Base-by-base conservation (phyloP, 2,888 invertebrate genomes). In the Himalopsyche anomala region DNA sequence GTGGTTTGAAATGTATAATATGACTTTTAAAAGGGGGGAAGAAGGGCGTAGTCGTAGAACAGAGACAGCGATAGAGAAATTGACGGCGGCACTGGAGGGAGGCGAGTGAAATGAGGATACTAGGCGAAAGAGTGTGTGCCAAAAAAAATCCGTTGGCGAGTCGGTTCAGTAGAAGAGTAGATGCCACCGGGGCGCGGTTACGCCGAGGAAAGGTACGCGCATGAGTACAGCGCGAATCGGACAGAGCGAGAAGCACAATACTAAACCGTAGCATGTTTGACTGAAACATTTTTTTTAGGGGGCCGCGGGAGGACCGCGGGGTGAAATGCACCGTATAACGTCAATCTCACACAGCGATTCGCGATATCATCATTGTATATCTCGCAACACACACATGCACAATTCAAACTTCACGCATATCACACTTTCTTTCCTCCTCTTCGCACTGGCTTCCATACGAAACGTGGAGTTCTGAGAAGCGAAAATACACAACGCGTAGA, bases 1-100 rank as follows among this genome's bases (percentile, higher is more conserved):
- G 88, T 88, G 88, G 88, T 88, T 88, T 88, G 86, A 85, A 86
- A 83, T 81, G 84, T 81, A 86, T 83, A 82, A 84, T 81, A 84
- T 80, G 86, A 86, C 84, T 88, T 87, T 87, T 83, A 87, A 87
- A 88, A 87, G 87, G 84, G 88, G 88, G 88, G 85, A 83, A 83
- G 87, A 88, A 86, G 88, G 88, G 87, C 86, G 88, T 86, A 81
- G 86, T 87, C 87, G 86, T 84, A 82, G 54, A 81, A 62, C 82
- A 82, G 62, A 45, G 84, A 86, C 56, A 62, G 85, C 84, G 56
- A 56, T 36, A 83, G 83, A 42, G 79, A 81, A 81, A 87, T 82
- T 84, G 88, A 88, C 84, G 82, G 38, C 56, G 56, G 69, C 62
- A 85, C 82, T 51, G 82, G 84, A 82, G 55, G 81, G 62, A 54